A percentile compares a stretch with the other conserved stretches of the same genome.
Conservation (phyloP, 2,797 vertebrate genomes). For the Hybognathus amarus region DNA sequence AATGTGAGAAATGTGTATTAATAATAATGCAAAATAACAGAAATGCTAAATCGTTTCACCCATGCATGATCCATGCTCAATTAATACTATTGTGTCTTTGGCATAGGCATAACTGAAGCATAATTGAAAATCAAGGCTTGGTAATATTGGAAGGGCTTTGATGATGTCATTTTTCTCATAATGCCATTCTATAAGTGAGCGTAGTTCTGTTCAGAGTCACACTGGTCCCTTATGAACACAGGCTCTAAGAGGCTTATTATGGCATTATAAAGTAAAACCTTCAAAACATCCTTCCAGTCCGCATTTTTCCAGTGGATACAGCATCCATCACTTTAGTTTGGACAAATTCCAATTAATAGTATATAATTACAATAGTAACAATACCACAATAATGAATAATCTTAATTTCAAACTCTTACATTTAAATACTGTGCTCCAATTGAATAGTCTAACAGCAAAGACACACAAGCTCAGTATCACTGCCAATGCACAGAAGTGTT, state of each 20-base stretch:
- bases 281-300: constrained; percentile 31
- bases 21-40: neutral
- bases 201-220: constrained; percentile 43
- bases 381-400: neutral
- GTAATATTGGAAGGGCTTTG: constrained; percentile 41
- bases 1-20: neutral
- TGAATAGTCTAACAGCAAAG: neutral
- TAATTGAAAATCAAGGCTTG: constrained; percentile 33
- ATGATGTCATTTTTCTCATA: constrained; percentile 48
- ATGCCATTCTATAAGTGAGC: constrained; percentile 46
- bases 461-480: neutral
- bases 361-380: neutral
- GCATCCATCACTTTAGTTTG: neutral
- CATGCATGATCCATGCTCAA: constrained; percentile 4
- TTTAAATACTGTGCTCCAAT: neutral
- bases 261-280: constrained; percentile 30
- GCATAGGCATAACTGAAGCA: constrained; percentile 17
- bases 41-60: neutral
- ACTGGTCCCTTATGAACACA: constrained; percentile 4
- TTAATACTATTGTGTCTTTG: constrained; percentile 20
- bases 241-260: constrained; percentile 53
- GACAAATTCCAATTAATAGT: neutral
- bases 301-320: neutral
- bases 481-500: neutral
- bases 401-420: neutral